Evolutionary conservation across 2,888 invertebrate genomes (phyloP), one percentile per base, ranked within the genome.

Genomic region (Idaea straminata): DNA sequence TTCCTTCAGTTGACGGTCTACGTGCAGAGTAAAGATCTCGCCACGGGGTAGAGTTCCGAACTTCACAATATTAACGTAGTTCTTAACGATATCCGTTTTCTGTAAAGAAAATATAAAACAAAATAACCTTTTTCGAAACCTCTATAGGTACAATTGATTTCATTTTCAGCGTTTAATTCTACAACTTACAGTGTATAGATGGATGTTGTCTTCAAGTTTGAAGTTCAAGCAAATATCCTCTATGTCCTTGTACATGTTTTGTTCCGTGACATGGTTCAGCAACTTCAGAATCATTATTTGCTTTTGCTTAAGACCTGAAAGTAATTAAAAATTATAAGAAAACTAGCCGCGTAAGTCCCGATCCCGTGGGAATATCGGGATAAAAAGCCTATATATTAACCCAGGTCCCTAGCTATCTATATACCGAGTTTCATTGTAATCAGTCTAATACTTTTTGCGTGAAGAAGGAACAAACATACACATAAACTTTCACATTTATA

Each of bases 41-140:
- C 93, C 92, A 47, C 88, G 88, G 0, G 95, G 95, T 61, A 96
- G 85, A 68, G 93, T 83, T 58, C 95, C 95, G 57, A 93, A 81
- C 62, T 93, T 91, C 62, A 93, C 84, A 66, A 89, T 83, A 65
- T 93, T 89, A n/a, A 93, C 78, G 83, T 95, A 95, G 71, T 92
- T 89, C 72, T 94, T 93, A 5, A 95, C 94, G 60, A 91, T 91
- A 75, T 95, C 94, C 10, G 85, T 83, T 80, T 94, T 93, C 94
- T 95, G 85, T 15, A 57, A 59, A 67, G 3, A 62, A 34, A 4
- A 62, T 47, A 62, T 13, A 47, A 7, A 59, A 5, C 15, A 10
- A 16, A 16, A 16, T 4, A 25, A 10, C 34, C 5, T 59, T 59
- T 13, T 34, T 25, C 25, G 16, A 59, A 59, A 10, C 59, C 15